phyloP scores from a whole-genome alignment of 1,140 invertebrate genomes.

The Wiebesia pumilae region DNA sequence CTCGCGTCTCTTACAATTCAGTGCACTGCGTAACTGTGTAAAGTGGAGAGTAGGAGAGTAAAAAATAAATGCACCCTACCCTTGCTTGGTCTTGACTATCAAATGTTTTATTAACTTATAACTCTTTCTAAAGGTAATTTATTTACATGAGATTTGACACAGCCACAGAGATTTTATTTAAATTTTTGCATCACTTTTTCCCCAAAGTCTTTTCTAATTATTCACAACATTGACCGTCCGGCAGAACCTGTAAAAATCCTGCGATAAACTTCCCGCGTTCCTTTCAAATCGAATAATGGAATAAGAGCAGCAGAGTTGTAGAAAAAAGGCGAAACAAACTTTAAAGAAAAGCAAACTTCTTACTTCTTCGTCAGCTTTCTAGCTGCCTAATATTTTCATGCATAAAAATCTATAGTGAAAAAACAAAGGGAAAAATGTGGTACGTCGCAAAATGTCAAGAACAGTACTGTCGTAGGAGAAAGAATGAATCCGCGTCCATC shows the following conservation, averaged over 20 bases:
- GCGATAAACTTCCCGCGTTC: background rate
- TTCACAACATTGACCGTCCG: background rate
- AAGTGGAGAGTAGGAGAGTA: background rate
- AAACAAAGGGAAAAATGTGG: background rate
- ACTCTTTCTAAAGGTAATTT: conserved; percentile 12
- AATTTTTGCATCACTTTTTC: background rate
- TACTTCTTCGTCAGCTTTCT: too few species aligned
- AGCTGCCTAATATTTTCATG: too few species aligned
- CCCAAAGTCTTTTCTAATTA: background rate
- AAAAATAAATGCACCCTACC: background rate
- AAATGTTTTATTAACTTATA: background rate
- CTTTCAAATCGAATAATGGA: background rate
- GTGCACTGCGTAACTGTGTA: background rate
- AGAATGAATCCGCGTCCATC: background rate
- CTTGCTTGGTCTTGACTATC: background rate
- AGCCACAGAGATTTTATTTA: background rate
- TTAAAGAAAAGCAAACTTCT: too few species aligned
- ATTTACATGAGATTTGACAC: conserved; percentile 2
- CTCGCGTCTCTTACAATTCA: background rate
- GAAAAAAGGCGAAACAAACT: background rate
- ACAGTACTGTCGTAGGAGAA: too few species aligned
- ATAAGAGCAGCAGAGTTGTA: background rate
- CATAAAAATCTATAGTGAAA: too few species aligned
- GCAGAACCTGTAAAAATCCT: background rate
- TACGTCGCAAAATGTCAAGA: background rate